Percentiles rank a stretch among this genome's conserved stretches.
Evolutionary conservation across 2,888 invertebrate genomes (phyloP).

Genomic region (Idaea straminata): DNA sequence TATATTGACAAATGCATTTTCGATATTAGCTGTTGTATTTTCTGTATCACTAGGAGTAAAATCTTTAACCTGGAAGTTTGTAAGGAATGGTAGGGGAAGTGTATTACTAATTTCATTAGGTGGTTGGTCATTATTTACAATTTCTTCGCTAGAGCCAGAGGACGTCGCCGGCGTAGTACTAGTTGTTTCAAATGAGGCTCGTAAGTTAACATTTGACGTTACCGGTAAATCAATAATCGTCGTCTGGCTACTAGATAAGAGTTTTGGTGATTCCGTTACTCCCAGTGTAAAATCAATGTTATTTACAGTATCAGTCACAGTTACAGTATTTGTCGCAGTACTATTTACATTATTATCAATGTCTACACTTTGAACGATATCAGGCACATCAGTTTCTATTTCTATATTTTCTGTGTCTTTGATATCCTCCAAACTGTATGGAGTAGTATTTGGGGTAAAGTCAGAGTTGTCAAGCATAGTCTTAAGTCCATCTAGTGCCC

Average conservation of each 20-base stretch:
- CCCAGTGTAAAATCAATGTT: conserved; percentile 38
- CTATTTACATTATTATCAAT: conserved; percentile 60
- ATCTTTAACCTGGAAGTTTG: conserved; percentile 55
- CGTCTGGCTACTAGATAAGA: conserved; percentile 47
- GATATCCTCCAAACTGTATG: conserved; percentile 75
- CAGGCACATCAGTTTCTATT: conserved; percentile 41
- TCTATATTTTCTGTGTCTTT: conserved; percentile 67
- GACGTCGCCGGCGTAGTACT: conserved; percentile 33
- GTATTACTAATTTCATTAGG: conserved; percentile 42
- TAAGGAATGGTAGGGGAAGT: conserved; percentile 55
- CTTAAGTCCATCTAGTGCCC: conserved; percentile 63
- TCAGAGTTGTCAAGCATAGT: conserved; percentile 59
- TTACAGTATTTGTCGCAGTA: conserved; percentile 39
- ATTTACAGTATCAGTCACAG: conserved; percentile 57
- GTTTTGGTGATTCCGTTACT: conserved; percentile 36
- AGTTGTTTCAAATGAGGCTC: conserved; percentile 24
- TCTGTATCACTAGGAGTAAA: conserved; percentile 38
- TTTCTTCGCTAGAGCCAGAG: conserved; percentile 41
- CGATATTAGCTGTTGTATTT: conserved; percentile 11
- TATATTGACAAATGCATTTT: neutral
- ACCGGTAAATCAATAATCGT: conserved; percentile 30
- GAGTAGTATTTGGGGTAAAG: conserved; percentile 62
- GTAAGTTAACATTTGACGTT: conserved; percentile 13
- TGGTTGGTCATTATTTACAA: conserved; percentile 36
- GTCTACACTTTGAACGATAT: conserved; percentile 60